phyloP scores from a whole-genome alignment of 2,888 invertebrate species.

The Aphidoletes aphidimyza region DNA sequence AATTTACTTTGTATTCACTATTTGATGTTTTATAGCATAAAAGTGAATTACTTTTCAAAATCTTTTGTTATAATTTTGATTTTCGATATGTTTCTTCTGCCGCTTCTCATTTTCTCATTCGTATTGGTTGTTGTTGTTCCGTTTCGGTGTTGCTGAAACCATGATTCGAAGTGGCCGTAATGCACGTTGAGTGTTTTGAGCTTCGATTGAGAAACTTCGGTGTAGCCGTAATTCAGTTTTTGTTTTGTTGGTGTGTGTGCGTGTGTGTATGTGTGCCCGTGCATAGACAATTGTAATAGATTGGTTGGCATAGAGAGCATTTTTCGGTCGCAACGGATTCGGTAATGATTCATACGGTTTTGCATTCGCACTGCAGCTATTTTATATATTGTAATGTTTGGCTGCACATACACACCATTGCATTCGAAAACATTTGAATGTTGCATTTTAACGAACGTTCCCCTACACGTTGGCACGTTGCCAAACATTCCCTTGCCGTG shows the following conservation, averaged over 20 bases:
- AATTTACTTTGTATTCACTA: constrained; percentile 44
- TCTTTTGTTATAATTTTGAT: constrained; percentile 39
- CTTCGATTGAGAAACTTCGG: too few species aligned
- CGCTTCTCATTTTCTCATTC: not conserved
- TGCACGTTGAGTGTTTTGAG: too few species aligned
- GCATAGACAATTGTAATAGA: too few species aligned
- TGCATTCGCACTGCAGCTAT: constrained; percentile 14
- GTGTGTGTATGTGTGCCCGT: too few species aligned
- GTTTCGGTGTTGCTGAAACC: not conserved
- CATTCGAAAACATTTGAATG: not conserved
- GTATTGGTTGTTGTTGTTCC: not conserved
- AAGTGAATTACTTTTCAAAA: constrained; percentile 27
- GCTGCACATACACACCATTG: not conserved
- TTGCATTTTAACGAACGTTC: not conserved
- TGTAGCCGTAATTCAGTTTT: too few species aligned
- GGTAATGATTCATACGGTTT: not conserved
- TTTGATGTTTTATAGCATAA: constrained; percentile 44
- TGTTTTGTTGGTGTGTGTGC: too few species aligned
- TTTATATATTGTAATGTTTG: not conserved
- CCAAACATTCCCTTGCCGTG: constrained; percentile 18
- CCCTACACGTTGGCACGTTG: constrained; percentile 40
- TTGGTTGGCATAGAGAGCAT: too few species aligned
- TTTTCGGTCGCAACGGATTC: too few species aligned
- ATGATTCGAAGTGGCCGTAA: too few species aligned
- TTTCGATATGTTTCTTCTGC: constrained; percentile 27